A percentile compares a stretch with the other conserved stretches of the same genome.
Evolutionary conservation across 2,888 invertebrate species (phyloP).

Genomic region (Pseudococcus jackbeardsleyi): DNA sequence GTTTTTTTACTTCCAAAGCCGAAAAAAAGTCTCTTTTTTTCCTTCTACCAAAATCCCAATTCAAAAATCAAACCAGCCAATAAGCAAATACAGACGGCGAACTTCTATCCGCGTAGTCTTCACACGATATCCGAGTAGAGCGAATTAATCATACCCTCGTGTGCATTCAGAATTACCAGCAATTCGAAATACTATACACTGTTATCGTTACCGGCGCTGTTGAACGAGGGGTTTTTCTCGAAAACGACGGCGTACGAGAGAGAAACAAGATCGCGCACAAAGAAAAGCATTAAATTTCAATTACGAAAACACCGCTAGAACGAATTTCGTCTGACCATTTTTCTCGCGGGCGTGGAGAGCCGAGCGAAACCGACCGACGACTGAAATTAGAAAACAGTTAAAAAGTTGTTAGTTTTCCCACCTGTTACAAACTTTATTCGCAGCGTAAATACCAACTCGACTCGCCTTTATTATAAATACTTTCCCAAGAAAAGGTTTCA

Average conservation of each 20-base stretch:
- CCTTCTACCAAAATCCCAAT: background rate
- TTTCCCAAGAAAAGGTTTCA: slow-evolving; percentile 41
- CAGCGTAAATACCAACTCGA: slow-evolving; percentile 36
- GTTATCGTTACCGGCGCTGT: background rate
- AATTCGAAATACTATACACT: background rate
- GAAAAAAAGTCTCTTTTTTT: too few relatives aligned
- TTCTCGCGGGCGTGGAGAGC: background rate
- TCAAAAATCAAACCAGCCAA: background rate
- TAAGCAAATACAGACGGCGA: background rate
- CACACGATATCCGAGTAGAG: background rate
- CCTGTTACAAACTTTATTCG: slow-evolving; percentile 50
- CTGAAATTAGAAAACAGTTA: slow-evolving; percentile 45
- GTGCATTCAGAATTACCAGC: background rate
- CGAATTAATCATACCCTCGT: background rate
- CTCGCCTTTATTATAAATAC: slow-evolving; percentile 37
- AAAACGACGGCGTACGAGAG: background rate
- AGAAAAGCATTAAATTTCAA: slow-evolving; percentile 46
- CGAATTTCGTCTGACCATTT: slow-evolving; percentile 28
- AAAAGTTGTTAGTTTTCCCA: slow-evolving; percentile 49
- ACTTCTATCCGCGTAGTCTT: background rate
- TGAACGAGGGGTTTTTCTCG: background rate
- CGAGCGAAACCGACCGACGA: slow-evolving; percentile 22
- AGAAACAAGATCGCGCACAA: background rate
- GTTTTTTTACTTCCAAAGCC: too few relatives aligned
- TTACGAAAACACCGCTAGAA: slow-evolving; percentile 25